Evolutionary conservation across 2,113 vertebrate species (phyloP).

Genomic region (Odocoileus virginianus): DNA sequence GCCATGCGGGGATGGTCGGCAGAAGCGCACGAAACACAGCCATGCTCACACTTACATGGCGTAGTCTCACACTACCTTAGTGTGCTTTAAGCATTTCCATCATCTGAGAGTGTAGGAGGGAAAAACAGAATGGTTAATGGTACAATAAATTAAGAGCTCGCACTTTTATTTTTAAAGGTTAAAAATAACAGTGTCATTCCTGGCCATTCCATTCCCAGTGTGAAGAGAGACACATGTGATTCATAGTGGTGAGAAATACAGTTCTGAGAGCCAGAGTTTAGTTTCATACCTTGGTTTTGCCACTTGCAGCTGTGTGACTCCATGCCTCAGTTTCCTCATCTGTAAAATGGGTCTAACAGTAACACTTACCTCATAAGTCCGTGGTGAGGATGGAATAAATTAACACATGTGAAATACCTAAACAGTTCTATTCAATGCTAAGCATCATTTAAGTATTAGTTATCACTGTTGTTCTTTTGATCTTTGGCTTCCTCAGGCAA

Average conservation of each 20-base stretch:
- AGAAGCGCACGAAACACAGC: conserved; percentile 77
- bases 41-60: conserved; percentile 82
- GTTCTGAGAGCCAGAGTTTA: neutral
- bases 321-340: neutral
- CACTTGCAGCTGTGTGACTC: neutral
- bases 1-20: conserved; percentile 79
- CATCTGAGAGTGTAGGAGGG: conserved; percentile 85
- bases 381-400: neutral
- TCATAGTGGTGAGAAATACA: neutral
- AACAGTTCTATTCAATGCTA: neutral
- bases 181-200: conserved; percentile 45
- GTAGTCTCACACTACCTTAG: conserved; percentile 83
- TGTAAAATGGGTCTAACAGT: neutral
- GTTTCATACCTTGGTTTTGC: neutral
- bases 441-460: neutral
- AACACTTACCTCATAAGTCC: conserved; percentile 39
- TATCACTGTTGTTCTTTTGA: neutral
- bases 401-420: neutral
- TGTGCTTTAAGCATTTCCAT: conserved; percentile 88
- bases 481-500: neutral
- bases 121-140: conserved; percentile 84
- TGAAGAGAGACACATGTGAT: neutral
- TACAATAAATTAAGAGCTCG: conserved; percentile 67
- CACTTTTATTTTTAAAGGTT: conserved; percentile 13
- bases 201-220: neutral